Evolutionary conservation across 1,140 invertebrate species (phyloP).

Genomic region (Pteromalus puparum): DNA sequence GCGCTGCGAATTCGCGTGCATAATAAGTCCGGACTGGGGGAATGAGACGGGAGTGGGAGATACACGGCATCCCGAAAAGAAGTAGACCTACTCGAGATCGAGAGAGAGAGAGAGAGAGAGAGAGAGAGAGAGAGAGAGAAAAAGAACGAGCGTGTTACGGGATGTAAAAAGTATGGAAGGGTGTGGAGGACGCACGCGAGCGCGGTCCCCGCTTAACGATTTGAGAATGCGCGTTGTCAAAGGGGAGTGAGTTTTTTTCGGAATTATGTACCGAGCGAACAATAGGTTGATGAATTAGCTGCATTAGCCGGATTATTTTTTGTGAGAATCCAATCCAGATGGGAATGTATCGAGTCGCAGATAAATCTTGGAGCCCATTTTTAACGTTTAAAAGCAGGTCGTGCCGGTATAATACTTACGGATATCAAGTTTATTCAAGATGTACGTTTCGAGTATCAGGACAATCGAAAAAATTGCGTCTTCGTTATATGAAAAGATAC

Average conservation of each 20-base stretch:
- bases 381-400: not conserved
- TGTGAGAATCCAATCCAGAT: too few species aligned
- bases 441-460: not conserved
- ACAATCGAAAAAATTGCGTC: not conserved
- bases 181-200: too few species aligned
- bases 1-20: slow-evolving; percentile 29
- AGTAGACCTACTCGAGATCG: slow-evolving; percentile 8
- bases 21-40: slow-evolving; percentile 9
- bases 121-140: slow-evolving; percentile 23
- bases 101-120: too few species aligned
- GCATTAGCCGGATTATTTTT: too few species aligned
- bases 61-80: not conserved
- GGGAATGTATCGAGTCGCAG: too few species aligned
- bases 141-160: slow-evolving; percentile 46
- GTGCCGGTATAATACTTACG: too few species aligned
- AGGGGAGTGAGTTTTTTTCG: too few species aligned
- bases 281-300: too few species aligned
- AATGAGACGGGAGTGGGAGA: slow-evolving; percentile 7
- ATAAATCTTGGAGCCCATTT: not conserved
- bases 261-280: too few species aligned
- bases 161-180: slow-evolving; percentile 9
- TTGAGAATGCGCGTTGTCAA: too few species aligned
- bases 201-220: too few species aligned
- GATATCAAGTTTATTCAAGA: too few species aligned
- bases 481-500: not conserved